Evolutionary conservation across 2,113 vertebrate species (phyloP).

Genomic region (Charina bottae): DNA sequence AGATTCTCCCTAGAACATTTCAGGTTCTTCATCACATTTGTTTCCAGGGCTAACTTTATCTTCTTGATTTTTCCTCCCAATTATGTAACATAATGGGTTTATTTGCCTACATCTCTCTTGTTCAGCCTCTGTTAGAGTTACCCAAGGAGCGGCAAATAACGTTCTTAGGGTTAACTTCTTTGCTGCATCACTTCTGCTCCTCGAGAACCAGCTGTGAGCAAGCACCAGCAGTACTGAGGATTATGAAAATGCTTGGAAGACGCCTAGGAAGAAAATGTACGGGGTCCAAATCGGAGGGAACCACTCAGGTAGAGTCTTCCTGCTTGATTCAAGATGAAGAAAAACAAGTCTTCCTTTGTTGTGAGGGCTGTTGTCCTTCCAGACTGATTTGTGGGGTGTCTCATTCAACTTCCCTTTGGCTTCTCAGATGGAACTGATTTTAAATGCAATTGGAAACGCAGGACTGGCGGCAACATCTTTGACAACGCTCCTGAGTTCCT

Average conservation of each 20-base stretch:
- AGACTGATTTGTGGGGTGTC: not conserved
- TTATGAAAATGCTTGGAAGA: slow-evolving; percentile 72
- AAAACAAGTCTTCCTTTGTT: not conserved
- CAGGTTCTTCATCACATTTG: not conserved
- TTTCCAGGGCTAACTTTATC: not conserved
- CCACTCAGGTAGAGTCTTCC: slow-evolving; percentile 59
- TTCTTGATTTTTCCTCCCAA: not conserved
- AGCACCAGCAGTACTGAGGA: slow-evolving; percentile 74
- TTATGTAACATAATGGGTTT: not conserved
- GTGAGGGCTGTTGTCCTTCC: not conserved
- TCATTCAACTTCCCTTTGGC: not conserved
- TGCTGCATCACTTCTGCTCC: slow-evolving; percentile 80
- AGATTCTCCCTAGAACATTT: not conserved
- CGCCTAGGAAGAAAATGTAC: slow-evolving; percentile 71
- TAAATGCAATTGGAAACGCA: slow-evolving; percentile 84
- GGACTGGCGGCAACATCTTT: slow-evolving; percentile 74
- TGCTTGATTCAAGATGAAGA: not conserved
- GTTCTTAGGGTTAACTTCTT: slow-evolving; percentile 77
- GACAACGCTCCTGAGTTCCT: slow-evolving; percentile 68
- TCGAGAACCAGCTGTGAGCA: slow-evolving; percentile 64
- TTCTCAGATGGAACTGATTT: slow-evolving; percentile 74
- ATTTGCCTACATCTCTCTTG: slow-evolving; percentile 17
- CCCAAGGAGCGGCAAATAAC: slow-evolving; percentile 67
- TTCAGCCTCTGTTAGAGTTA: slow-evolving; percentile 77
- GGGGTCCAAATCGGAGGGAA: slow-evolving; percentile 32